These are phyloP conservation scores for Halictus rubicundus DNA, from an alignment of 1,140 invertebrate species.

Conservation along the genomic window DNA sequence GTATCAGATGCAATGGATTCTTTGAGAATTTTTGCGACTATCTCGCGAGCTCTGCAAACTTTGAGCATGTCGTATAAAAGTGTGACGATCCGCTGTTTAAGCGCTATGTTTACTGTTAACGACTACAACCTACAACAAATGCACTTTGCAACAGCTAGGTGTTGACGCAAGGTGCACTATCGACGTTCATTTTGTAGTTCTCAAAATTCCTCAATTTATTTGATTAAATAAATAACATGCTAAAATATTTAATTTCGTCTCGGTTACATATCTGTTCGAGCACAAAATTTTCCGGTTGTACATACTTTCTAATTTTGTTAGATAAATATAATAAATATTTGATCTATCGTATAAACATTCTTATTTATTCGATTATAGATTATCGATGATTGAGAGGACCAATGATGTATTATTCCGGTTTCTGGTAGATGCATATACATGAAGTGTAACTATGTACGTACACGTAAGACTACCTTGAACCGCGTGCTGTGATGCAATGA, in stretches of 20 bases:
- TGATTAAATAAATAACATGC: neutral
- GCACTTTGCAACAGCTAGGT: neutral
- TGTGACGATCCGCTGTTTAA: neutral
- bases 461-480: conserved; percentile 58
- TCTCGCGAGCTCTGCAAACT: neutral
- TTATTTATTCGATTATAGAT: neutral
- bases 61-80: neutral
- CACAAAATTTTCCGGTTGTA: too few relatives aligned
- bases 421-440: conserved; percentile 1
- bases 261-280: neutral
- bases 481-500: conserved; percentile 42
- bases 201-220: neutral
- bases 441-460: neutral
- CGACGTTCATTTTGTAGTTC: too few relatives aligned
- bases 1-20: neutral
- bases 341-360: neutral
- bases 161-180: neutral
- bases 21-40: neutral
- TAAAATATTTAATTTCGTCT: neutral
- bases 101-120: neutral
- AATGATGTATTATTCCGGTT: too few relatives aligned
- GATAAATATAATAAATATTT: neutral
- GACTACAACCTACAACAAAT: too few relatives aligned
- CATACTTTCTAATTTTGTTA: neutral
- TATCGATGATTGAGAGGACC: neutral